phyloP scores from a whole-genome alignment of 2,888 invertebrate species.

The Pegoplata infirma region DNA sequence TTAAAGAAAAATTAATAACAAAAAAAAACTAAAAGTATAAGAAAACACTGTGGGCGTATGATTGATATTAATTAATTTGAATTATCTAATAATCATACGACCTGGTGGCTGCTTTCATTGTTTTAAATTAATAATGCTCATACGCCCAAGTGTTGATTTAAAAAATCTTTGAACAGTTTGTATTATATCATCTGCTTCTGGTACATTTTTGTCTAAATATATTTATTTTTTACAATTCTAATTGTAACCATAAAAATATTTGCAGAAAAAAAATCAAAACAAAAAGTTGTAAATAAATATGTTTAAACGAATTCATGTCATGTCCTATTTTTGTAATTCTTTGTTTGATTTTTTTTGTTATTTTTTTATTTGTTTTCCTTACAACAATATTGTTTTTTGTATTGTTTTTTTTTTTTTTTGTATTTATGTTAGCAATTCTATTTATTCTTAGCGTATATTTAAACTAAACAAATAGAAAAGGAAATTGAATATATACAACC shows the following conservation, averaged over 20 bases:
- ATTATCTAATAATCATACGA: slow-evolving; percentile 8
- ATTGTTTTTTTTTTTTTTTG: neutral
- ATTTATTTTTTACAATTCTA: neutral
- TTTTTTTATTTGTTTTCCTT: neutral
- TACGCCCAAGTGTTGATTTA: neutral
- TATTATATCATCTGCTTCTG: neutral
- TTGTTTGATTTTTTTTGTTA: slow-evolving; percentile 32
- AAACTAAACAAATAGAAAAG: slow-evolving; percentile 30
- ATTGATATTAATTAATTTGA: slow-evolving; percentile 7
- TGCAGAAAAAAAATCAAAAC: neutral
- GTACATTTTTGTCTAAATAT: neutral
- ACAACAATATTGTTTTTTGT: neutral
- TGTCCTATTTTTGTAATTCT: slow-evolving; percentile 46
- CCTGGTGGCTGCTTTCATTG: neutral
- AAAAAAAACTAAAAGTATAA: neutral
- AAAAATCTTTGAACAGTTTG: no score
- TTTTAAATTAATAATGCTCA: neutral
- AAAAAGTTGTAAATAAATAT: slow-evolving; percentile 7
- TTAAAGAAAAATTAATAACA: neutral
- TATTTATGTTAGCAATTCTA: neutral
- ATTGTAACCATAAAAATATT: neutral
- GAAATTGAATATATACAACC: slow-evolving; percentile 23
- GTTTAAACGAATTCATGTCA: slow-evolving; percentile 33
- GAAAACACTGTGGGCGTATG: neutral
- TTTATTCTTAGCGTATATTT: slow-evolving; percentile 7